phyloP scores from a whole-genome alignment of 2,113 vertebrate genomes.

The Megalops atlanticus region DNA sequence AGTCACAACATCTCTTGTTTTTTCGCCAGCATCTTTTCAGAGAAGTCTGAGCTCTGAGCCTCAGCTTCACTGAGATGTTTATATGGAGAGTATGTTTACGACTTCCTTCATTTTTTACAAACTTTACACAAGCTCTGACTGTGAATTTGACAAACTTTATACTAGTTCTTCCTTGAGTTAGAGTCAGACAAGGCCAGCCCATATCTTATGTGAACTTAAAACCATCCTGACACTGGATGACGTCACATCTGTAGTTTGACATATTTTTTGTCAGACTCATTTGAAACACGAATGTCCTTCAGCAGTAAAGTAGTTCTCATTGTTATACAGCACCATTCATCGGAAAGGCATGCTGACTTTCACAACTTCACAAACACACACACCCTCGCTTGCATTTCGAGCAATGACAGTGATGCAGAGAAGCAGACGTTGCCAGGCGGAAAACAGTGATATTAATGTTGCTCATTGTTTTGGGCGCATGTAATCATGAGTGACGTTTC shows the following conservation, averaged over 20 bases:
- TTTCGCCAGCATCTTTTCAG: background rate
- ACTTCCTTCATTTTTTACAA: background rate
- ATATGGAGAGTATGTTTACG: background rate
- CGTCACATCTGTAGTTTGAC: too few relatives aligned
- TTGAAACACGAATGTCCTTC: background rate
- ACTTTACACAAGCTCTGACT: background rate
- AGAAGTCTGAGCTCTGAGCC: too few relatives aligned
- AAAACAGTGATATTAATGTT: slow-evolving; percentile 13
- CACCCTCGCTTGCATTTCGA: slow-evolving; percentile 30
- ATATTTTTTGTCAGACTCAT: too few relatives aligned
- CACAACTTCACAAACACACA: slow-evolving; percentile 22
- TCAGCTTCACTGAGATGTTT: background rate
- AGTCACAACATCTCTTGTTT: background rate
- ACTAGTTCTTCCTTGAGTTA: too few relatives aligned
- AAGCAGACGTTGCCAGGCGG: slow-evolving; percentile 37
- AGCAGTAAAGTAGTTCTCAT: background rate
- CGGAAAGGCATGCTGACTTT: background rate
- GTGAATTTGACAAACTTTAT: background rate
- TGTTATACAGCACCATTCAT: background rate
- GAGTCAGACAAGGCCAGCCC: slow-evolving; percentile 5
- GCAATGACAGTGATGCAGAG: slow-evolving; percentile 33
- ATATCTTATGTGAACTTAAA: slow-evolving; percentile 30
- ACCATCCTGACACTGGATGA: too few relatives aligned
- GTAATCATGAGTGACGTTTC: background rate
- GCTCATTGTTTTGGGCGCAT: background rate